A percentile compares a stretch with the other conserved stretches of the same genome.
Evolutionary conservation across 1,140 invertebrate genomes (phyloP).

Genomic region (Odontomachus brunneus): DNA sequence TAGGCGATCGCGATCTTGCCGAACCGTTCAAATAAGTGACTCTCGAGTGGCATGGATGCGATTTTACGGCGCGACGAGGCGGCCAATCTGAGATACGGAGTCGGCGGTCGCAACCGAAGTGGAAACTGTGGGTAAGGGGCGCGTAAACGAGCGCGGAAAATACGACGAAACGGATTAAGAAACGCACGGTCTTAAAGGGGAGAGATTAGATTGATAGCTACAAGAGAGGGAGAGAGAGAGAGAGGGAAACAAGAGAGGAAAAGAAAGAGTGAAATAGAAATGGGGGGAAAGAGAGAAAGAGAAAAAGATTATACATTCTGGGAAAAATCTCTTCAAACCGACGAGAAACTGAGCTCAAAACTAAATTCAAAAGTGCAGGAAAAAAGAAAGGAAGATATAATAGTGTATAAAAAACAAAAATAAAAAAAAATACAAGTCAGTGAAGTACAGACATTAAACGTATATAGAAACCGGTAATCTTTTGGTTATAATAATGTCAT

Average conservation of each 20-base stretch:
- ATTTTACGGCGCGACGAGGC: constrained; percentile 37
- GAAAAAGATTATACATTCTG: no score
- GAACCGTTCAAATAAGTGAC: constrained; percentile 46
- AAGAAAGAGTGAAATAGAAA: not conserved
- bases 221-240: not conserved
- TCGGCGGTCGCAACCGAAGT: constrained; percentile 11
- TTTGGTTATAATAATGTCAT: no score
- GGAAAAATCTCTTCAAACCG: no score
- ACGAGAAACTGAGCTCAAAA: no score
- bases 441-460: no score
- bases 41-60: not conserved
- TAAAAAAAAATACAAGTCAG: no score
- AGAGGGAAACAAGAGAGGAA: not conserved
- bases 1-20: constrained; percentile 45
- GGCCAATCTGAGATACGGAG: constrained; percentile 34
- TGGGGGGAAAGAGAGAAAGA: no score
- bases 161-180: constrained; percentile 50
- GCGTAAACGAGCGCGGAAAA: constrained; percentile 31
- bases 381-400: no score
- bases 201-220: constrained; percentile 49
- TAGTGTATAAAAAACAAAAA: no score
- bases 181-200: constrained; percentile 15
- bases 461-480: no score
- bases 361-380: no score
- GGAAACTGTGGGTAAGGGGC: constrained; percentile 1